Conservation (phyloP, 1,140 invertebrate genomes). For the Lerema accius region DNA sequence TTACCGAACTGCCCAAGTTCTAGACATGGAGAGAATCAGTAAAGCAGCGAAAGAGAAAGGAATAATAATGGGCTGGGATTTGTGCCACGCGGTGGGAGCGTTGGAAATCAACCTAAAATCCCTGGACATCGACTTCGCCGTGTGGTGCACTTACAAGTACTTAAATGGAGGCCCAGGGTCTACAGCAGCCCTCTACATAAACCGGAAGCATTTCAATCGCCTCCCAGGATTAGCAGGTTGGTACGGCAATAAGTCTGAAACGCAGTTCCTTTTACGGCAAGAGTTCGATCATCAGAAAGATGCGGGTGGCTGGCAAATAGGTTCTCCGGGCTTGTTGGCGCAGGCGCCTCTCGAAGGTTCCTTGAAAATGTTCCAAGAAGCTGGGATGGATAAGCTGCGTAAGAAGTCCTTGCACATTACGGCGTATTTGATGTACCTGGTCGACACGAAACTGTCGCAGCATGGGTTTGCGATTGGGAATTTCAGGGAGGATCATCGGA, state of each 20-base stretch:
- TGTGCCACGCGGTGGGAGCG: slow-evolving; percentile 62
- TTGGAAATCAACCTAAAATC: slow-evolving; percentile 59
- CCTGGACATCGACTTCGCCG: slow-evolving; percentile 66
- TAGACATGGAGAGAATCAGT: slow-evolving; percentile 62
- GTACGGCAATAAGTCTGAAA: slow-evolving; percentile 64
- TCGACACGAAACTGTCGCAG: slow-evolving; percentile 51
- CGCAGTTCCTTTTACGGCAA: slow-evolving; percentile 63
- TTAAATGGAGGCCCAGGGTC: slow-evolving; percentile 69
- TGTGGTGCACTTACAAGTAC: slow-evolving; percentile 75
- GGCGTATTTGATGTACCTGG: slow-evolving; percentile 67
- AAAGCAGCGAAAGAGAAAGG: slow-evolving; percentile 53
- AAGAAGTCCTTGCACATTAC: slow-evolving; percentile 68
- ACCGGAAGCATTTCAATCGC: slow-evolving; percentile 60
- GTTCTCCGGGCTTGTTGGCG: slow-evolving; percentile 56
- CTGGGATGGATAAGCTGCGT: slow-evolving; percentile 58
- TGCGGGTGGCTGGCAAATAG: slow-evolving; percentile 67
- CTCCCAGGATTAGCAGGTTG: slow-evolving; percentile 65
- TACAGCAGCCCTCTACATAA: slow-evolving; percentile 60
- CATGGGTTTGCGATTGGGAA: slow-evolving; percentile 64
- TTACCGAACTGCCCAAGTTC: slow-evolving; percentile 66
- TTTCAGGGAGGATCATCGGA: slow-evolving; percentile 51
- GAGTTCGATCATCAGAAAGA: slow-evolving; percentile 65
- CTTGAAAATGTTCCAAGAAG: slow-evolving; percentile 58
- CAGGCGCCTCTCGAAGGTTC: slow-evolving; percentile 65
- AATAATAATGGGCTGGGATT: slow-evolving; percentile 69